Evolutionary conservation across 1,140 invertebrate species (phyloP), one percentile per base, ranked within the genome.

Genomic region (Aphidius ervi): DNA sequence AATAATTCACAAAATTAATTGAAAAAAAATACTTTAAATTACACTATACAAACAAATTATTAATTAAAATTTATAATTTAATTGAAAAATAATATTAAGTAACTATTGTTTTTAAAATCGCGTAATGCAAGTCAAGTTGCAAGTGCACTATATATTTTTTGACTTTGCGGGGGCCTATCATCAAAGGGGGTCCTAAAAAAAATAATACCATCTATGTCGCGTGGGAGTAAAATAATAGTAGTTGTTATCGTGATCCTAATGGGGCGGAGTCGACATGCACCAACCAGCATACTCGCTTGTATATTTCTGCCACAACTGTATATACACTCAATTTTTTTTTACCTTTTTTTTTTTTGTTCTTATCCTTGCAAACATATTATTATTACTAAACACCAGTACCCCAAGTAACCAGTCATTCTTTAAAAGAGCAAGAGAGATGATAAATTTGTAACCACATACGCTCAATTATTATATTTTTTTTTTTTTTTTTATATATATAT

Each of bases 181-280:
- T n/a, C 42, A 41, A 9, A 53, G 49, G 59, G 50, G n/a, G 47
- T 43, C 23, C 23, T 3, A 31, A 2, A 31, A 31, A 31, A 31
- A 31, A 1, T 31, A 31, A 31, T 31, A 31, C 4, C 9, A 23
- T 46, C 46, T 45, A 3, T 57, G 68, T 65, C 67, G 71, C 67
- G 70, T 72, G 72, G 71, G 70, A 73, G 72, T 68, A 72, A 73
- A 70, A 71, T 74, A 74, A 76, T 71, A 72, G 69, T 66, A 64
- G 68, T 70, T 60, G 68, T 72, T 71, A 71, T 74, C 70, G 68
- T 69, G 70, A 74, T 72, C 67, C 68, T 68, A 59, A 55, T 57
- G 67, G 70, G 72, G 71, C 72, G 71, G 72, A 70, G 71, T 64
- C 70, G 68, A 67, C 65, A 67, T 66, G 67, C 69, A 70, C 74